Base-by-base conservation (phyloP, 2,888 invertebrate species). In the Lysandra coridon region DNA sequence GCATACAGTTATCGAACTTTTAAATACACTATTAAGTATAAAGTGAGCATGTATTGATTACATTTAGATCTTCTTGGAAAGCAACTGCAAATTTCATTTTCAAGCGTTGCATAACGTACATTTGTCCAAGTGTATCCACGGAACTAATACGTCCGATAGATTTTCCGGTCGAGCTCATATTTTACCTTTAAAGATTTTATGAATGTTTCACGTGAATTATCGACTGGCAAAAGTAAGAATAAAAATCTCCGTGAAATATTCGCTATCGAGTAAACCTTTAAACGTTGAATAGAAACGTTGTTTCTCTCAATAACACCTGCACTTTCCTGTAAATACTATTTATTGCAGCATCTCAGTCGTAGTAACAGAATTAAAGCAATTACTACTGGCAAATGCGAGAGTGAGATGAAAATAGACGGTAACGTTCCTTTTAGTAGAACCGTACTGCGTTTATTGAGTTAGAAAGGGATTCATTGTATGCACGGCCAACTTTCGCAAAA, bases 111-210 rank as follows among this genome's bases (percentile, higher is more conserved):
- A 69, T 69, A 33, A 69, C 69, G 5, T 69, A 37, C 69, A 69
- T 69, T 69, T 69, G 69, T 69, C 69, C 33, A 69, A 64, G 30
- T 33, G 64, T 64, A 14, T 69, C 69, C 17, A 69, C 33, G 69
- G 14, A 69, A 69, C 33, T 69, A 69, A 69, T 37, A 69, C 14
- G 69, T 69, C 69, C 69, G 17, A 69, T 69, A 69, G 69, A 69
- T 69, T 69, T 69, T 5, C 69, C 69, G 33, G 14, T 69, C 33
- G 69, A 69, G 69, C 37, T 69, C 69, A 37, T 69, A 33, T 69
- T 69, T 69, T 69, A 69, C 33, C 69, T 69, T 69, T 69, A 17
- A 69, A 33, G 33, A 17, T 69, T 69, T 69, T 69, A 69, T 69
- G 69, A 69, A 69, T 69, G 69, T 69, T 69, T 69, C 69, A 69